Conservation (phyloP, 1,140 invertebrate species). For the Trinorchestia longiramus region DNA sequence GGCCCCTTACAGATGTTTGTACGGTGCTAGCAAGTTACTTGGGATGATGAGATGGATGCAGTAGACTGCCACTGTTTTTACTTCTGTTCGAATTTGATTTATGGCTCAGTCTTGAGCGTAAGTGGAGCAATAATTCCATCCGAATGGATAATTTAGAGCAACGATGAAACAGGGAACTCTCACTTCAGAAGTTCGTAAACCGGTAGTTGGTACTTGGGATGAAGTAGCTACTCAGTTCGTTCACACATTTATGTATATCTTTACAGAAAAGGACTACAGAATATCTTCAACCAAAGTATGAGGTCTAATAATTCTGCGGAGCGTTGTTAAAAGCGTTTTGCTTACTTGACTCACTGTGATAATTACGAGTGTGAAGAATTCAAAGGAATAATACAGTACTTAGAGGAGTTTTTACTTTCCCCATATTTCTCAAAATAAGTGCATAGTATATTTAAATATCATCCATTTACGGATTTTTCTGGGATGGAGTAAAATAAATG, state of each 20-base stretch:
- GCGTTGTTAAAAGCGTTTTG: too few relatives aligned
- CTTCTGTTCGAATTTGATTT: slow-evolving; percentile 53
- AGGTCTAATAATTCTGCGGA: too few relatives aligned
- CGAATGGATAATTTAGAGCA: slow-evolving; percentile 47
- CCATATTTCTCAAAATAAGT: background rate
- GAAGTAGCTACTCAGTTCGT: background rate
- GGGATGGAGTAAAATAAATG: background rate
- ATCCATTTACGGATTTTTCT: background rate
- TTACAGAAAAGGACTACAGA: background rate
- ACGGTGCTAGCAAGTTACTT: background rate
- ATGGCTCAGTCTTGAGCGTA: slow-evolving; percentile 33
- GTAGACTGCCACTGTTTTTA: slow-evolving; percentile 18
- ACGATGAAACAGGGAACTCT: background rate
- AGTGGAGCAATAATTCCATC: slow-evolving; percentile 30
- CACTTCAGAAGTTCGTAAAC: background rate
- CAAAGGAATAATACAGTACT: too few relatives aligned
- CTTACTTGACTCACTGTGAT: too few relatives aligned
- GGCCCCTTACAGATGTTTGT: background rate
- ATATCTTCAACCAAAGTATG: background rate
- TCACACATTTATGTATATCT: background rate
- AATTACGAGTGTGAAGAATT: too few relatives aligned
- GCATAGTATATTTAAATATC: background rate
- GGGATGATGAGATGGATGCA: slow-evolving; percentile 48
- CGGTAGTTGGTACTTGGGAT: background rate
- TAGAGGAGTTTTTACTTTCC: too few relatives aligned